Percentiles rank a stretch among this genome's conserved stretches.
phyloP scores from a whole-genome alignment of 2,888 invertebrate genomes.

The Chalcis sispes region DNA sequence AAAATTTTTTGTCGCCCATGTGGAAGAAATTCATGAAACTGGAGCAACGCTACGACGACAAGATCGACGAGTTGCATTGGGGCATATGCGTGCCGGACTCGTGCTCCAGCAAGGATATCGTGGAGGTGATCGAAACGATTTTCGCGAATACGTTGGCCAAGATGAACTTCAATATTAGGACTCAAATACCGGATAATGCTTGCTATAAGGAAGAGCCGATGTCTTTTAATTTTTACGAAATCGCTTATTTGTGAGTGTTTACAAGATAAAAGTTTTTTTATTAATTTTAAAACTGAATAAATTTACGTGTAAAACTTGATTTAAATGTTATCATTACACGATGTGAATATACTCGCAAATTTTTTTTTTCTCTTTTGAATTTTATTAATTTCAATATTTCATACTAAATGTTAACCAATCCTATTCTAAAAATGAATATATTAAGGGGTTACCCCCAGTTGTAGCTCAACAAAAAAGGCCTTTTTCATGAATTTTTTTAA shows the following conservation, averaged over 20 bases:
- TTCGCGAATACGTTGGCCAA: constrained; percentile 62
- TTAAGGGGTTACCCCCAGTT: too few relatives aligned
- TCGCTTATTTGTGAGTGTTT: constrained; percentile 67
- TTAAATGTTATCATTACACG: too few relatives aligned
- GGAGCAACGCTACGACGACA: constrained; percentile 62
- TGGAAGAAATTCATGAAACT: constrained; percentile 64
- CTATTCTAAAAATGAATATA: too few relatives aligned
- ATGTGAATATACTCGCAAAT: too few relatives aligned
- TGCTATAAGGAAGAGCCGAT: constrained; percentile 65
- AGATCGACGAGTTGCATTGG: constrained; percentile 76
- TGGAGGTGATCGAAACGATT: constrained; percentile 66
- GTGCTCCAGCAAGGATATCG: constrained; percentile 73
- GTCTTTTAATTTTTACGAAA: constrained; percentile 60
- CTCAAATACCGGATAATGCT: constrained; percentile 60
- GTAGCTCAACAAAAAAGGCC: too few relatives aligned
- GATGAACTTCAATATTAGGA: constrained; percentile 61
- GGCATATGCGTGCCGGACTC: constrained; percentile 78
- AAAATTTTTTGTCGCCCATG: constrained; percentile 54
- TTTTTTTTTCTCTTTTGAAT: not conserved
- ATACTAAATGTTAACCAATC: too few relatives aligned
- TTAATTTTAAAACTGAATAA: too few relatives aligned
- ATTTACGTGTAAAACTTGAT: too few relatives aligned
- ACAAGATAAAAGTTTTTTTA: too few relatives aligned
- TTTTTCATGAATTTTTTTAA: too few relatives aligned
- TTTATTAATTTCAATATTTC: too few relatives aligned